Evolutionary conservation across 2,888 invertebrate genomes (phyloP).

Genomic region (Halocaridina rubra): DNA sequence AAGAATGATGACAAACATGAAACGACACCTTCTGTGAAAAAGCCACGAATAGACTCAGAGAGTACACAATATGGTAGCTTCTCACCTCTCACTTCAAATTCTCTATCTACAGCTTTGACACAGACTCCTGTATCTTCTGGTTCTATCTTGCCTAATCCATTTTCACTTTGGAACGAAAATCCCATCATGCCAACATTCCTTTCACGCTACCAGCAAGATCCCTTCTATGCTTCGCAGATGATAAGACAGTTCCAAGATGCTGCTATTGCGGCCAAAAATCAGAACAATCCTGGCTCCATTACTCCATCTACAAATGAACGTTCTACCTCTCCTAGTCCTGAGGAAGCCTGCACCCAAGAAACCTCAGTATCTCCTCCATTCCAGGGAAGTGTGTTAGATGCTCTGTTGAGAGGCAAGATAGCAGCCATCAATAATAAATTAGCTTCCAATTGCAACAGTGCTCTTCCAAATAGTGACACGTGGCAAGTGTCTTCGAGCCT

Average conservation of each 20-base stretch:
- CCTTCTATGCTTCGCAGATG: conserved; percentile 63
- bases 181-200: conserved; percentile 54
- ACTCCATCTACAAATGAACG: neutral
- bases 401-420: conserved; percentile 48
- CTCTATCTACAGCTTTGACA: neutral
- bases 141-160: conserved; percentile 47
- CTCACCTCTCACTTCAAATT: conserved; percentile 18
- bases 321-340: neutral
- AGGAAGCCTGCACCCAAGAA: conserved; percentile 16
- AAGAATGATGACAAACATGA: neutral
- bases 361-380: conserved; percentile 30
- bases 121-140: conserved; percentile 18
- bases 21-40: conserved; percentile 20
- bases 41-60: conserved; percentile 36
- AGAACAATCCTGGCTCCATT: neutral
- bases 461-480: conserved; percentile 25
- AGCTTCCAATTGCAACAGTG: conserved; percentile 21
- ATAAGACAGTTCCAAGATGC: conserved; percentile 62
- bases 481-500: conserved; percentile 49
- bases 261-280: conserved; percentile 24
- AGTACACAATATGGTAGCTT: neutral
- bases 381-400: conserved; percentile 55
- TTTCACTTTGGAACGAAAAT: conserved; percentile 51
- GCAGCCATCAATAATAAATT: neutral
- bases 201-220: conserved; percentile 52